phyloP scores from a whole-genome alignment of 2,113 vertebrate species.

The Morone saxatilis region DNA sequence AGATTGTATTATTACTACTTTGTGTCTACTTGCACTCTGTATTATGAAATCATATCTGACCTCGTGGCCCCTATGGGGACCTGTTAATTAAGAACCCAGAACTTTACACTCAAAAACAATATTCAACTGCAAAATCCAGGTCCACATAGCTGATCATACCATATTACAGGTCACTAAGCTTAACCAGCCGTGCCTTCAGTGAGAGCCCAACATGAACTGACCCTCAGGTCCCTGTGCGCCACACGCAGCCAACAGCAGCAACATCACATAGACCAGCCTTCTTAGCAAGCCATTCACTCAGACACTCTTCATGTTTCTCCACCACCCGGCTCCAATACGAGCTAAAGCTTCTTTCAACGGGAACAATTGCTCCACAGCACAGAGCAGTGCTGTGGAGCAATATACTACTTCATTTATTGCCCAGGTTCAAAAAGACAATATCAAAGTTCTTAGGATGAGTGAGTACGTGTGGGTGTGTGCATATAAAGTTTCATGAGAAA shows the following conservation, averaged over 20 bases:
- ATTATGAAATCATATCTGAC: neutral
- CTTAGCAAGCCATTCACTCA: neutral
- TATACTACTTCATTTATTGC: neutral
- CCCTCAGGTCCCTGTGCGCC: neutral
- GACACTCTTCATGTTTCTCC: neutral
- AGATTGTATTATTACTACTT: too few relatives aligned
- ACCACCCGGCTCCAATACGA: neutral
- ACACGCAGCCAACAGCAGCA: neutral
- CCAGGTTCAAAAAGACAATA: neutral
- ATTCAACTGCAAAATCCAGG: neutral
- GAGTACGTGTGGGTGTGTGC: neutral
- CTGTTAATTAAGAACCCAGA: neutral
- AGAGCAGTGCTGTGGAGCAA: neutral
- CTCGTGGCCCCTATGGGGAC: neutral
- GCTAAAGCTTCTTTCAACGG: too few relatives aligned
- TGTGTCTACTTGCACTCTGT: neutral
- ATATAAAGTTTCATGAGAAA: neutral
- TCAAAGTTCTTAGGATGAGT: conserved; percentile 15
- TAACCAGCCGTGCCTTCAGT: neutral
- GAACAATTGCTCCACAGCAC: neutral
- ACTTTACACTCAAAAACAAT: neutral
- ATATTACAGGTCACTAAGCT: neutral
- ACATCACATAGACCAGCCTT: neutral
- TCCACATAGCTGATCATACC: neutral
- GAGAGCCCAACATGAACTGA: neutral